These are phyloP conservation scores for Drosophila bipectinata DNA, from an alignment of 1,140 invertebrate species.

Conservation along the genomic window DNA sequence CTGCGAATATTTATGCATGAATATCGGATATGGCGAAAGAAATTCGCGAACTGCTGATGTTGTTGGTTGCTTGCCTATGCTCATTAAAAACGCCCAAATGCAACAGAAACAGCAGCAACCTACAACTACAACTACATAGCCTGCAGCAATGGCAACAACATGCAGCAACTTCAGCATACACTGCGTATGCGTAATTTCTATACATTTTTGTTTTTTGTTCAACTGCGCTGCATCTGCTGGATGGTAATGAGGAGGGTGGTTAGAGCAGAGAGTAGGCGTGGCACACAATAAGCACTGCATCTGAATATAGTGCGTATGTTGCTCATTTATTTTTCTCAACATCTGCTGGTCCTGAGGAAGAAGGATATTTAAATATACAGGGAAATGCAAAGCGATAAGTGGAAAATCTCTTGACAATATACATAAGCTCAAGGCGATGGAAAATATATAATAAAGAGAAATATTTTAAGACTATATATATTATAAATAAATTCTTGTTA, in stretches of 20 bases:
- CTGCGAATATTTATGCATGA: constrained; percentile 67
- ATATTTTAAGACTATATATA: neutral
- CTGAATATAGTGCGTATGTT: constrained; percentile 66
- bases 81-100: constrained; percentile 70
- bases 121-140: constrained; percentile 13
- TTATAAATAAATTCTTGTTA: neutral
- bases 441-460: neutral
- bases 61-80: constrained; percentile 35
- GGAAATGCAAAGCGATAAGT: neutral
- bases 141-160: constrained; percentile 26
- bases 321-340: constrained; percentile 67
- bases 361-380: constrained; percentile 7
- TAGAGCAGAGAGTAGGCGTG: constrained; percentile 6
- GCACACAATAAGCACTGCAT: constrained; percentile 35
- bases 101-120: constrained; percentile 26
- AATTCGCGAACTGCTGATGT: constrained; percentile 37
- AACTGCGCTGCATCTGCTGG: constrained; percentile 21
- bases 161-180: constrained; percentile 29
- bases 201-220: constrained; percentile 23
- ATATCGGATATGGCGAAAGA: constrained; percentile 57
- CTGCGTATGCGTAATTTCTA: constrained; percentile 77
- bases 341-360: constrained; percentile 23
- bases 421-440: neutral
- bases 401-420: constrained; percentile 6
- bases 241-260: constrained; percentile 23